phyloP scores from a whole-genome alignment of 2,113 vertebrate species.

The Charadrius vociferus region DNA sequence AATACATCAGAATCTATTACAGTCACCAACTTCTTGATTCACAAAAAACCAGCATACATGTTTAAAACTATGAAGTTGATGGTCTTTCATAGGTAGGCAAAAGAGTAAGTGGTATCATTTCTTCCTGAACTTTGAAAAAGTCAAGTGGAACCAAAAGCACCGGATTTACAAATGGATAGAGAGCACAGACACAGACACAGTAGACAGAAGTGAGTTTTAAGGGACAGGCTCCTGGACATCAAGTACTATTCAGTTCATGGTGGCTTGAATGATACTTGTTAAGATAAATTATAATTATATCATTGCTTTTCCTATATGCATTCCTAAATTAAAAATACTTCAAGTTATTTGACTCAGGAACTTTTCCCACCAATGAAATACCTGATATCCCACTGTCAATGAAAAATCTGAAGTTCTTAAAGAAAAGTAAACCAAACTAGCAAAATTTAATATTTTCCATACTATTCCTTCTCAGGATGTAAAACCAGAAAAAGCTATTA shows the following conservation, averaged over 20 bases:
- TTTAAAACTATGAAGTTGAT: background rate
- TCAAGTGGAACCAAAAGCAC: background rate
- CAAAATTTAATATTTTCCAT: background rate
- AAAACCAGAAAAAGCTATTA: background rate
- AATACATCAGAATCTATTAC: background rate
- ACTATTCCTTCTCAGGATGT: background rate
- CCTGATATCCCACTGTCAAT: background rate
- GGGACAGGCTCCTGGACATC: background rate
- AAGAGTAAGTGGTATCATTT: background rate
- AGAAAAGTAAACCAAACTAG: background rate
- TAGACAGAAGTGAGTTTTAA: background rate
- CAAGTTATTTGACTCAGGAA: background rate
- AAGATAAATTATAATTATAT: background rate
- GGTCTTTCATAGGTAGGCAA: background rate
- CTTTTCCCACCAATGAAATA: background rate
- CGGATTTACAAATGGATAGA: background rate
- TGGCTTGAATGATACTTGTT: background rate
- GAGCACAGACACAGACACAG: background rate
- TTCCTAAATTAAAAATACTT: background rate
- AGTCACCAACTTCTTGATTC: background rate
- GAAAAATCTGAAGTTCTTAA: background rate
- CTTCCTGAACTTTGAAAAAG: background rate
- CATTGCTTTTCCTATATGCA: background rate
- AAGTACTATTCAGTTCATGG: background rate
- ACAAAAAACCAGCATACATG: background rate